phyloP scores from a whole-genome alignment of 2,888 invertebrate species.

The Brenthis hecate region DNA sequence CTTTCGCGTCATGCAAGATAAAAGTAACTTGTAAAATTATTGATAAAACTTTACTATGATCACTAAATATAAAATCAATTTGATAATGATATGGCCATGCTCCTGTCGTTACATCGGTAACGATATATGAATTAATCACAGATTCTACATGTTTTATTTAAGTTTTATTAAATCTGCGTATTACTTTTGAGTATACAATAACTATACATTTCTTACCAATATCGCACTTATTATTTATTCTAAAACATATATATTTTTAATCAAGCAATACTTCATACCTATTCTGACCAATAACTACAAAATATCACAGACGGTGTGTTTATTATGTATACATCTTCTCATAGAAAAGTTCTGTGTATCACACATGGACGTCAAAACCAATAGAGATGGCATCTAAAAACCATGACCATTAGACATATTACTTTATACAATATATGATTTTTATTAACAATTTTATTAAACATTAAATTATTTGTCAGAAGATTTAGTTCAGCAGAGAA shows the following conservation, averaged over 20 bases:
- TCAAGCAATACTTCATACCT: conserved; percentile 80
- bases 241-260: conserved; percentile 77
- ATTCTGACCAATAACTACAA: conserved; percentile 81
- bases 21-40: conserved; percentile 53
- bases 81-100: conserved; percentile 79
- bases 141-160: conserved; percentile 71
- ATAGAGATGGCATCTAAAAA: conserved; percentile 78
- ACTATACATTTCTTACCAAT: conserved; percentile 75
- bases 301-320: conserved; percentile 83
- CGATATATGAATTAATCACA: conserved; percentile 79
- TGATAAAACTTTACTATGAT: conserved; percentile 49
- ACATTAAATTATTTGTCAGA: conserved; percentile 71
- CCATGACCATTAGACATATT: conserved; percentile 68
- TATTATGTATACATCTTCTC: conserved; percentile 82
- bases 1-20: conserved; percentile 54
- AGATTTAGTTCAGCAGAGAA: conserved; percentile 63
- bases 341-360: conserved; percentile 81
- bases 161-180: conserved; percentile 59
- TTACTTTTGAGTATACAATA: conserved; percentile 69
- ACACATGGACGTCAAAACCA: conserved; percentile 80
- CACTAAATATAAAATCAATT: conserved; percentile 71
- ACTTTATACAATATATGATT: conserved; percentile 60
- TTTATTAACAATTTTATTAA: conserved; percentile 65
- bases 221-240: conserved; percentile 72
- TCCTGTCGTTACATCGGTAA: conserved; percentile 68